Evolutionary conservation across 2,888 invertebrate genomes (phyloP).

Genomic region (Alentia gelatinosa): DNA sequence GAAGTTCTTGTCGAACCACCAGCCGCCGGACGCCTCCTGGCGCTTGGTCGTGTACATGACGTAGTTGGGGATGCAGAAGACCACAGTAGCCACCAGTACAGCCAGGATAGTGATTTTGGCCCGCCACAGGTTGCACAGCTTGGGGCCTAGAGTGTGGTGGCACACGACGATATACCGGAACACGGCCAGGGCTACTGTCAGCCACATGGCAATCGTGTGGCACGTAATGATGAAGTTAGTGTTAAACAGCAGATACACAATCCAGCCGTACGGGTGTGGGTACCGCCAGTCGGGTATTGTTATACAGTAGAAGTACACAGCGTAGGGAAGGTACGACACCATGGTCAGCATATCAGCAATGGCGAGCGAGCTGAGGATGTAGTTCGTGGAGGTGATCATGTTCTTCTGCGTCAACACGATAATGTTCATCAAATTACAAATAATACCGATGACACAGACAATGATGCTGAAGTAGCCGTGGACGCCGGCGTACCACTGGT

Average conservation of each 20-base stretch:
- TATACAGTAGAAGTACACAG: conserved; percentile 64
- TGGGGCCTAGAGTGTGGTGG: conserved; percentile 76
- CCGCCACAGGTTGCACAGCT: conserved; percentile 75
- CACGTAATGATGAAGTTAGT: conserved; percentile 78
- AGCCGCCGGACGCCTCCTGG: conserved; percentile 64
- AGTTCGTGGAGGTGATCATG: conserved; percentile 94
- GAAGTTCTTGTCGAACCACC: conserved; percentile 71
- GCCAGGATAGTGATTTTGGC: conserved; percentile 75
- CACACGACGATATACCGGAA: conserved; percentile 88
- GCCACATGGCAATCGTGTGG: conserved; percentile 95
- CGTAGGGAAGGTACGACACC: conserved; percentile 88
- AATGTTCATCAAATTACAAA: conserved; percentile 94
- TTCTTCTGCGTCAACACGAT: conserved; percentile 92
- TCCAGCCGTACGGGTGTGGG: conserved; percentile 75
- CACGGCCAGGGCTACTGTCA: conserved; percentile 94
- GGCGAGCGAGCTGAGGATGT: conserved; percentile 91
- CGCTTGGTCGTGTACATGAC: conserved; percentile 68
- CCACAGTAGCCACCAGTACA: conserved; percentile 72
- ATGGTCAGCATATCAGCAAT: conserved; percentile 95
- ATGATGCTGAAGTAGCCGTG: conserved; percentile 93
- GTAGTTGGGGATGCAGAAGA: conserved; percentile 78
- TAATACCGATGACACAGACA: conserved; percentile 94
- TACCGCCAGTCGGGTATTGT: conserved; percentile 59
- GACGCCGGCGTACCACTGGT: conserved; percentile 78
- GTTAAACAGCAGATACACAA: conserved; percentile 75